Conservation (phyloP, 1,140 invertebrate genomes). For the Scaptomyza pallida region DNA sequence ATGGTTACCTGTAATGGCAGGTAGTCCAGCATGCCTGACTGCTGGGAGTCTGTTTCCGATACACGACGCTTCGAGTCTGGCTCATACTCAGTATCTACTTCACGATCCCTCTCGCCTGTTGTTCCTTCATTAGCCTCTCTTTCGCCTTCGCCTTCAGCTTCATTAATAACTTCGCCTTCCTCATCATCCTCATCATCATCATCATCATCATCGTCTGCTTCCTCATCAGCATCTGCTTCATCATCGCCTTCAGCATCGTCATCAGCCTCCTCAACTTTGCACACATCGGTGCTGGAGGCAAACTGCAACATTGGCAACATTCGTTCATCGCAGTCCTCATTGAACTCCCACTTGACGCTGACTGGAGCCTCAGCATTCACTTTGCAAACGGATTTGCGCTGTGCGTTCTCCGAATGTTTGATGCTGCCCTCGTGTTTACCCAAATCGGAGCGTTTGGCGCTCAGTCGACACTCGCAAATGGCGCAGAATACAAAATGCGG, state of each 20-base stretch:
- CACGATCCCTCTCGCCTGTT: neutral
- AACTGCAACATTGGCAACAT: slow-evolving; percentile 32
- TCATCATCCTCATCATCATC: slow-evolving; percentile 26
- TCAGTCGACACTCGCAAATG: slow-evolving; percentile 65
- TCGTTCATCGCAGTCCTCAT: slow-evolving; percentile 57
- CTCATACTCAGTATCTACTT: slow-evolving; percentile 27
- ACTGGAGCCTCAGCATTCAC: neutral
- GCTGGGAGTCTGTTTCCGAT: slow-evolving; percentile 65
- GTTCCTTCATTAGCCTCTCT: slow-evolving; percentile 10
- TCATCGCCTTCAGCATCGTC: slow-evolving; percentile 24
- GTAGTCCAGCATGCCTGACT: slow-evolving; percentile 69
- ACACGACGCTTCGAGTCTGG: slow-evolving; percentile 48
- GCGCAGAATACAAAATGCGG: slow-evolving; percentile 75
- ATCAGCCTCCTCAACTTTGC: slow-evolving; percentile 34
- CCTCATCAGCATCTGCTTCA: slow-evolving; percentile 34
- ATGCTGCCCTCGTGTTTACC: slow-evolving; percentile 76
- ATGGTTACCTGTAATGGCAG: slow-evolving; percentile 69
- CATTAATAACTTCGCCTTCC: slow-evolving; percentile 18
- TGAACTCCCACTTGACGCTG: slow-evolving; percentile 63
- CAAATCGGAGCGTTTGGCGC: slow-evolving; percentile 69
- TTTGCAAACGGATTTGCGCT: slow-evolving; percentile 44
- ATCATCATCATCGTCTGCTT: slow-evolving; percentile 23
- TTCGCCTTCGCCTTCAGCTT: slow-evolving; percentile 21
- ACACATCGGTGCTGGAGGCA: slow-evolving; percentile 12
- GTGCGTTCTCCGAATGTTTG: slow-evolving; percentile 69